Percentiles rank a stretch among this genome's conserved stretches.
phyloP scores from a whole-genome alignment of 2,797 vertebrate species.

The Glossophaga mutica region DNA sequence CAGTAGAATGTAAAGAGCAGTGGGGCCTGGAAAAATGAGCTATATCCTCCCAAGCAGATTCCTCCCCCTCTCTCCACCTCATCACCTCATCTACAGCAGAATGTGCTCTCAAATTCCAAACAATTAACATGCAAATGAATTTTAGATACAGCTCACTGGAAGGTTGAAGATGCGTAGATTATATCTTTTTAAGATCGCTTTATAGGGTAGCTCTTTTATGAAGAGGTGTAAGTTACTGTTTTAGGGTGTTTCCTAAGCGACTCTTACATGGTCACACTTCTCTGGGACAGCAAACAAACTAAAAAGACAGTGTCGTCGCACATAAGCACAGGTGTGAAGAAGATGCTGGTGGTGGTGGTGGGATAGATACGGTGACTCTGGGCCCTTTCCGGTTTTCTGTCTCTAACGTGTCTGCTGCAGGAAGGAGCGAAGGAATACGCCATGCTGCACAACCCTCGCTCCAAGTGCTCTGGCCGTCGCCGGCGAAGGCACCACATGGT shows the following conservation, averaged over 20 bases:
- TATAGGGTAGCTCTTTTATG: background rate
- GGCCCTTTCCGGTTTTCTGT: background rate
- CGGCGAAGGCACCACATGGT: constrained; percentile 86
- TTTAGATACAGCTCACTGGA: constrained; percentile 10
- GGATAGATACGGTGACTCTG: background rate
- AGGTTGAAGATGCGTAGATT: background rate
- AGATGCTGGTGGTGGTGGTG: background rate
- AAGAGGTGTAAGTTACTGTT: background rate
- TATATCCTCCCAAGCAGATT: background rate
- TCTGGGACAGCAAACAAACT: background rate
- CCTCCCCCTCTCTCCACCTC: background rate
- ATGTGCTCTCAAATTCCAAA: background rate
- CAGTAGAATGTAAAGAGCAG: background rate
- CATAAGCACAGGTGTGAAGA: background rate
- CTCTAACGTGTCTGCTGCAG: constrained; percentile 80
- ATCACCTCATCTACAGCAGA: background rate
- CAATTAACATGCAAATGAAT: background rate
- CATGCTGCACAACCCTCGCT: constrained; percentile 90
- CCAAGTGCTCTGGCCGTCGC: constrained; percentile 89
- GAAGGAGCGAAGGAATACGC: constrained; percentile 98
- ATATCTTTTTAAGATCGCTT: background rate
- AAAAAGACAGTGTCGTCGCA: background rate
- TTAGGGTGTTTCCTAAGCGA: background rate
- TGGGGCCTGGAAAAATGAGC: background rate
- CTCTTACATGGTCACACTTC: background rate